Conservation (phyloP, 1,140 invertebrate species). For the Ptiloglossa arizonensis region DNA sequence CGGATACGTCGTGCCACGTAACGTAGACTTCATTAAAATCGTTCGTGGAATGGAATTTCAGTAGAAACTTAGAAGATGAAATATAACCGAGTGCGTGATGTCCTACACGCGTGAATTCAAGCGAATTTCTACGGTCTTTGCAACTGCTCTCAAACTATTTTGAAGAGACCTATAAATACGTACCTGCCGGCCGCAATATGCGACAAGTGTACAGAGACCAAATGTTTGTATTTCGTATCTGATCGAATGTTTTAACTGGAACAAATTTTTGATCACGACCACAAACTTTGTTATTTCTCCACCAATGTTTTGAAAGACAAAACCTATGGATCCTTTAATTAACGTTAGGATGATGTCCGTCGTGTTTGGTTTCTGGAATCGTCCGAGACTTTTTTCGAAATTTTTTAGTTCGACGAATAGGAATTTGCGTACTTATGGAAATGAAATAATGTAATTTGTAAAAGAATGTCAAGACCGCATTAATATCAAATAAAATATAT, state of each 20-base stretch:
- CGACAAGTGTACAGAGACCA: constrained; percentile 39
- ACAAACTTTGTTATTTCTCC: no score
- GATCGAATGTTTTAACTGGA: no score
- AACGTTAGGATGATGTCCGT: no score
- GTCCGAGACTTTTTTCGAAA: no score
- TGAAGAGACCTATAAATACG: constrained; percentile 64
- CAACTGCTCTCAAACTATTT: constrained; percentile 63
- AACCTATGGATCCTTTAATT: no score
- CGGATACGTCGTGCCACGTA: background rate
- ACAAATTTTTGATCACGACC: no score
- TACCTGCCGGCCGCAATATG: constrained; percentile 47
- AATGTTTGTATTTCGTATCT: constrained; percentile 46
- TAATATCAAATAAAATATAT: no score
- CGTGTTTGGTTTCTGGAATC: no score
- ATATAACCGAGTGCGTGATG: constrained; percentile 32
- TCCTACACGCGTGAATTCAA: constrained; percentile 51
- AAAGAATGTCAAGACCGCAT: no score
- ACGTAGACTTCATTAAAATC: background rate
- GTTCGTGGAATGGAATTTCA: background rate
- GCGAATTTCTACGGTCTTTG: constrained; percentile 62
- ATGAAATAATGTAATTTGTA: no score
- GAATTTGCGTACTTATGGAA: no score
- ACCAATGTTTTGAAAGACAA: background rate
- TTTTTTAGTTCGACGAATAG: no score
- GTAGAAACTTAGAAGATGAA: constrained; percentile 7